Evolutionary conservation across 2,797 vertebrate genomes (phyloP).

Genomic region (Galagoides demidoff): DNA sequence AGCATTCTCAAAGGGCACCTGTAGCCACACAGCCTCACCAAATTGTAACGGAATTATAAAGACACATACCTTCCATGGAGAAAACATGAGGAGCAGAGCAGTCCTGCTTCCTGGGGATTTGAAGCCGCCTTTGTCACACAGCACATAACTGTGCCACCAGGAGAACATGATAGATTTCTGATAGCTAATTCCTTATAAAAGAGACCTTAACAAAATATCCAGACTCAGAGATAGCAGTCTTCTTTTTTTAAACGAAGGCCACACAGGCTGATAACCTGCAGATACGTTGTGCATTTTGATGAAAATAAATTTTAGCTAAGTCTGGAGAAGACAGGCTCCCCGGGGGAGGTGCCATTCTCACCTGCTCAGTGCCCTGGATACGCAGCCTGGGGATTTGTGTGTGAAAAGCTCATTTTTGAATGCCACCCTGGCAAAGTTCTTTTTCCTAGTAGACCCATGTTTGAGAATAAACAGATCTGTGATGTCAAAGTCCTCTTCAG

Average conservation of each 20-base stretch:
- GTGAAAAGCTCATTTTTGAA: background rate
- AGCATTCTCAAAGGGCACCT: background rate
- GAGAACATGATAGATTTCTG: background rate
- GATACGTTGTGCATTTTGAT: background rate
- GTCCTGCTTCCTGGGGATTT: too few species aligned
- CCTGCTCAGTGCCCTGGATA: background rate
- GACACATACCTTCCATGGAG: background rate
- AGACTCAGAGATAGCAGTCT: background rate
- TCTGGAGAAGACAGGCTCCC: background rate
- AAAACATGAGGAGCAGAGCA: background rate
- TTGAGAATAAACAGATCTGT: conserved; percentile 5
- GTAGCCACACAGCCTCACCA: background rate
- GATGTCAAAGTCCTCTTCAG: background rate
- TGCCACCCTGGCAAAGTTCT: background rate
- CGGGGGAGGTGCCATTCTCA: background rate
- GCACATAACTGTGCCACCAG: background rate
- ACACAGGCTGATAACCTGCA: background rate
- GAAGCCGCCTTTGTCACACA: background rate
- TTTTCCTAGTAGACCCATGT: background rate
- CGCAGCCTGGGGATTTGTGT: background rate
- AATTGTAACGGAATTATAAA: background rate
- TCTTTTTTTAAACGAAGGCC: background rate
- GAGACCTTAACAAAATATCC: background rate
- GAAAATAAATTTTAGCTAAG: background rate
- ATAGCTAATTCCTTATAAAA: conserved; percentile 15